A percentile compares a stretch with the other conserved stretches of the same genome.
These are phyloP conservation scores for Epinephelus lanceolatus DNA, from an alignment of 2,113 vertebrate species.

Conservation along the genomic window DNA sequence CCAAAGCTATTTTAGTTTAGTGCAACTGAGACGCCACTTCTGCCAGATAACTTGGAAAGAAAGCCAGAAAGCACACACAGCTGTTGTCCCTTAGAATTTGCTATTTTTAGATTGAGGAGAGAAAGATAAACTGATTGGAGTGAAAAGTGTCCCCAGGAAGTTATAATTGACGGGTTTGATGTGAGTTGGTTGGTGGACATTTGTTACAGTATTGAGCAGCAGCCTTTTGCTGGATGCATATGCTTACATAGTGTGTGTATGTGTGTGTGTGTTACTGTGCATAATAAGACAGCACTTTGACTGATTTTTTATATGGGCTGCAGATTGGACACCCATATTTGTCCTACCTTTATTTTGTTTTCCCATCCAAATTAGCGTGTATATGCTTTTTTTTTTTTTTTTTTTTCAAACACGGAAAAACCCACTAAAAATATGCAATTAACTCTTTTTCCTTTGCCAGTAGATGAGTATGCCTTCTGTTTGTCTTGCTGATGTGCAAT, in stretches of 20 bases:
- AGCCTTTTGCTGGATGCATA: neutral
- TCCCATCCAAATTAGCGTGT: no score
- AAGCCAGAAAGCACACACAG: constrained; percentile 28
- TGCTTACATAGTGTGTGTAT: neutral
- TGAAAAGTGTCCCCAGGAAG: constrained; percentile 26
- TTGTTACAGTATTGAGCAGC: neutral
- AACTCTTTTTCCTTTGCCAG: no score
- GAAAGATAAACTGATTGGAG: neutral
- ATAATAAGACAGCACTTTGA: neutral
- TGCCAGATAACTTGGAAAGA: constrained; percentile 17
- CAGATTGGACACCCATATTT: constrained; percentile 4
- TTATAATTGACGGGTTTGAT: constrained; percentile 17
- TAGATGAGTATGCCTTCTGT: no score
- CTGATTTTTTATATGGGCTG: neutral
- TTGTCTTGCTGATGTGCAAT: no score
- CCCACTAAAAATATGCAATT: no score
- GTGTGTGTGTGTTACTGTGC: neutral
- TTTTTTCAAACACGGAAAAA: no score
- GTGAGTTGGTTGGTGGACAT: neutral
- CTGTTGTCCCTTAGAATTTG: constrained; percentile 11
- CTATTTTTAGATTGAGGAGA: constrained; percentile 44
- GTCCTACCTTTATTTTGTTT: neutral
- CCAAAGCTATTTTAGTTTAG: neutral
- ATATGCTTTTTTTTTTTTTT: no score
- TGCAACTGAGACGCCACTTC: neutral